These are phyloP conservation scores for Onychostoma macrolepis DNA, from an alignment of 2,113 vertebrate genomes.

Conservation along the genomic window DNA sequence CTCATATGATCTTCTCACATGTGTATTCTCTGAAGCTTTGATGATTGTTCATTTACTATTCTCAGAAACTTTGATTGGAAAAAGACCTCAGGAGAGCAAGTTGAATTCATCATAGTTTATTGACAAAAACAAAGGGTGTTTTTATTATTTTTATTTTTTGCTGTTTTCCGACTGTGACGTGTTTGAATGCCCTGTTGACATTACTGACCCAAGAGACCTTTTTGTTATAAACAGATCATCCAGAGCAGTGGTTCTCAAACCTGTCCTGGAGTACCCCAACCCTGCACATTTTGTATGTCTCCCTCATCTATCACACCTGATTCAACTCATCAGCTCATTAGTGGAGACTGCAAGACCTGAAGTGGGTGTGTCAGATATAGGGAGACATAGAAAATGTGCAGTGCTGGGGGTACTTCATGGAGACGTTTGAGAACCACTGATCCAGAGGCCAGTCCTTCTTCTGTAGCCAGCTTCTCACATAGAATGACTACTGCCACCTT, in stretches of 20 bases:
- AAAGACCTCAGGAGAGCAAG: not conserved
- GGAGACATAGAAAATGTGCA: no score
- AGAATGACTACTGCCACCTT: conserved; percentile 42
- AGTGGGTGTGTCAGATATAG: no score
- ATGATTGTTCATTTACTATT: conserved; percentile 1
- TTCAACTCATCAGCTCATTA: no score
- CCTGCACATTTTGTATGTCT: no score
- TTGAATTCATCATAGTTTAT: not conserved
- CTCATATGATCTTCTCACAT: not conserved
- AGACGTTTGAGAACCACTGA: no score
- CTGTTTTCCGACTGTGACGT: not conserved
- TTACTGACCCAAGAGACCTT: not conserved
- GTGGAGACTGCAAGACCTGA: no score
- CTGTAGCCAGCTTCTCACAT: not conserved
- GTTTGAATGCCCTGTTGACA: not conserved
- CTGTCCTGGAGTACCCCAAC: no score
- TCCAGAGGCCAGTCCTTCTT: not conserved
- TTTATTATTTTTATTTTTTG: not conserved
- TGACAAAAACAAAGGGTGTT: not conserved
- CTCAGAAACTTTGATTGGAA: not conserved
- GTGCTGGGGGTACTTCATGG: no score
- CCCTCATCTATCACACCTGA: no score
- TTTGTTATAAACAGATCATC: not conserved
- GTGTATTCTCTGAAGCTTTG: not conserved
- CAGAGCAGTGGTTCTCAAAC: no score